Base-by-base conservation (phyloP, 64 coral and sea anemone species). In the Cladopsammia gracilis region DNA sequence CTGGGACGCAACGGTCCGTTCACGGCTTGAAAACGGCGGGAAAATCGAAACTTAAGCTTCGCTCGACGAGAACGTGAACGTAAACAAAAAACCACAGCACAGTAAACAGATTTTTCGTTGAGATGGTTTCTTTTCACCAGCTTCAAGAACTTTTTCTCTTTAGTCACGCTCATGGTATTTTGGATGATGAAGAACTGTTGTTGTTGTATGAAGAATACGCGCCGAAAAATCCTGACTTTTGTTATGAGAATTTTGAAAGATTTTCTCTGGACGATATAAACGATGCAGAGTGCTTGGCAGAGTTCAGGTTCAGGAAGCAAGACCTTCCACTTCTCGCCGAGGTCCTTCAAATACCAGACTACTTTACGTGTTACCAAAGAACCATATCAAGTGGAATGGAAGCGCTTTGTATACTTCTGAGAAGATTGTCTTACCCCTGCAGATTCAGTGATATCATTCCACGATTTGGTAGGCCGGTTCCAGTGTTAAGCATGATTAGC, bases 211-310 rank as follows among this genome's bases (percentile, higher is more conserved):
- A 69, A 67, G 82, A 84, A 3, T 86, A 86, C 11, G 47, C 0
- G 82, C 43, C 82, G 46, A 86, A 86, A 86, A 86, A 86, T 86
- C 82, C 62, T 24, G 62, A 66, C 73, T 88, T 88, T 71, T 70
- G 44, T 58, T 70, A 74, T 57, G 71, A 88, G 15, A 57, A 71
- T 42, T 88, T 54, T 54, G 70, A 72, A 73, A 50, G 47, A 5
- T 88, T 88, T 70, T 60, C 26, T 70, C 53, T 88, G 8, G 84
- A 85, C 20, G 47, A 65, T 34, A 45, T 85, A 56, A 62, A 85
- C n/a, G 82, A 85, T n/a, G n/a, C n/a, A 0, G 22, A 86, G 64
- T 86, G 82, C 34, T 64, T 42, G 82, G 25, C 82, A 19, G 82
- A 86, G 14, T 86, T 86, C 64, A 57, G 82, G 18, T 67, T 86